These are phyloP conservation scores for Cataglyphis hispanica DNA, from an alignment of 1,140 invertebrate species.

Conservation along the genomic window DNA sequence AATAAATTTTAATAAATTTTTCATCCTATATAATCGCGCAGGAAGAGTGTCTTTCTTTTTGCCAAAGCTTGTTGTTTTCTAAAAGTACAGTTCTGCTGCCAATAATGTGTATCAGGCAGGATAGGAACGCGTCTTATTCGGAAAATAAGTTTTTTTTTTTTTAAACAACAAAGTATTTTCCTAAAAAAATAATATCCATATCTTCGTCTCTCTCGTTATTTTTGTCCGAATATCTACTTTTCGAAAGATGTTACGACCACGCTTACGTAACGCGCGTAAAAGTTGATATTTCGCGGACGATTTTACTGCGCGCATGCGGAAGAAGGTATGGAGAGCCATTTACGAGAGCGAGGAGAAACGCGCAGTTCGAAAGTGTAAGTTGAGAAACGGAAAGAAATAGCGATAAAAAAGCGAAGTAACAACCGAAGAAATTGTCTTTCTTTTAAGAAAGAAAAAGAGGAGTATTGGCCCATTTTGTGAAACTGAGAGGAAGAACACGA, in stretches of 20 bases:
- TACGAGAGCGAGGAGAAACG: conserved; percentile 11
- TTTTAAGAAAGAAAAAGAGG: neutral
- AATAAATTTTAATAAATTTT: neutral
- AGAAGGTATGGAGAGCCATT: conserved; percentile 13
- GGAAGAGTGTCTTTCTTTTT: neutral
- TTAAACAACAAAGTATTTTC: neutral
- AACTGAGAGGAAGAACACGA: neutral
- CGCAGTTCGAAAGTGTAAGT: neutral
- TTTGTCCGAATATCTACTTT: neutral
- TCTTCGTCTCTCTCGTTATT: neutral
- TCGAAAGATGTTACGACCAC: neutral
- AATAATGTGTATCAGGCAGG: neutral
- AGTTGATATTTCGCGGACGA: conserved; percentile 16
- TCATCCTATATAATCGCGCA: neutral
- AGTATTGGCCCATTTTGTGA: conserved; percentile 8
- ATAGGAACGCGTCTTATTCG: neutral
- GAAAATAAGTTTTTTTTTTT: neutral
- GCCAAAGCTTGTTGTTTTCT: neutral
- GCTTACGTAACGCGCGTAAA: conserved; percentile 37
- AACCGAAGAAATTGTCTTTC: conserved; percentile 30
- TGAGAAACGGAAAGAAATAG: conserved; percentile 10
- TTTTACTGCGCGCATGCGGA: conserved; percentile 5
- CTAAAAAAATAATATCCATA: neutral
- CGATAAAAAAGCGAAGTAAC: conserved; percentile 8
- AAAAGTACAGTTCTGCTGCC: neutral